Percentiles rank a stretch among this genome's conserved stretches.
phyloP scores from a whole-genome alignment of 1,140 invertebrate species.

The Portunus trituberculatus region DNA sequence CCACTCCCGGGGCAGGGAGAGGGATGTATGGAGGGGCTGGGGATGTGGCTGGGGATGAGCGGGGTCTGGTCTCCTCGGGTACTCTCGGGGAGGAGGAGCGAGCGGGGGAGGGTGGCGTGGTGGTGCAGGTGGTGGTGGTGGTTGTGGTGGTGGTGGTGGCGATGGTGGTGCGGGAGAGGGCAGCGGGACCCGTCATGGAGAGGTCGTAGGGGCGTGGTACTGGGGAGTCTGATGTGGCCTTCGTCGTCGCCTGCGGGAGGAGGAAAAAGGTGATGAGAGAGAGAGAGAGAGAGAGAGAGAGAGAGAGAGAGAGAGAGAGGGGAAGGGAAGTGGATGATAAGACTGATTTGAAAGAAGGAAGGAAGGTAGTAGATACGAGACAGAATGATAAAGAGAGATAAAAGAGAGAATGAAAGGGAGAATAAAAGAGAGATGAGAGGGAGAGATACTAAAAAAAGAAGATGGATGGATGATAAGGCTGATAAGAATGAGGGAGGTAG shows the following conservation, averaged over 20 bases:
- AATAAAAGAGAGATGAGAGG: not conserved
- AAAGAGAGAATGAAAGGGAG: not conserved
- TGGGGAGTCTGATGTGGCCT: not conserved
- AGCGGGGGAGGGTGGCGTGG: not conserved
- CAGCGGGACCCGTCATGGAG: conserved; percentile 56
- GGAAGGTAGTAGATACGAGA: not conserved
- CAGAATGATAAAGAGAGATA: not conserved
- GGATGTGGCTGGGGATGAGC: not conserved
- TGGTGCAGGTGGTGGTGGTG: not conserved
- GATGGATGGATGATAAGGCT: not conserved
- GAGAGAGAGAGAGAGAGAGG: too few relatives aligned
- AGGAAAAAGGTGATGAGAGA: not conserved
- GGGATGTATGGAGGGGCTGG: not conserved
- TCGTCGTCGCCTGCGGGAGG: conserved; percentile 48
- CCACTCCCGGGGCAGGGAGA: not conserved
- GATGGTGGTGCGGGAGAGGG: not conserved
- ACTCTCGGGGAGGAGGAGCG: not conserved
- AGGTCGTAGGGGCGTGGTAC: conserved; percentile 66
- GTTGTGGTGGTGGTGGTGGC: not conserved
- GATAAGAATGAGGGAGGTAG: not conserved
- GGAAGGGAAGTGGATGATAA: too few relatives aligned
- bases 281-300: too few relatives aligned
- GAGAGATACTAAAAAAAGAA: not conserved
- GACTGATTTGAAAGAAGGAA: not conserved
- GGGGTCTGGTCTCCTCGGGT: not conserved